A percentile compares a stretch with the other conserved stretches of the same genome.
phyloP scores from a whole-genome alignment of 2,888 invertebrate genomes.

The Pharmacophagus antenor region DNA sequence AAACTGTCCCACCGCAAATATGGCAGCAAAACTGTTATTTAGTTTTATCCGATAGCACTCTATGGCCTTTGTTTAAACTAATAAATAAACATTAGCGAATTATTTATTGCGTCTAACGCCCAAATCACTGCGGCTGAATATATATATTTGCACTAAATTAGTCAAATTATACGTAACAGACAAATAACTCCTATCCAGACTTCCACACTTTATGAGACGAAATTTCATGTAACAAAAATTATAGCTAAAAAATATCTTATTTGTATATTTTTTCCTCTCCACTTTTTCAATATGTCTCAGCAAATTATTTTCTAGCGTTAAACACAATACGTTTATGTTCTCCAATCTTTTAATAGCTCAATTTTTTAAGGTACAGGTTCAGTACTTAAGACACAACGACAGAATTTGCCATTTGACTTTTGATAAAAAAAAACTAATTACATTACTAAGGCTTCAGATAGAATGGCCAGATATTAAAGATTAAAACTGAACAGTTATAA shows the following conservation, averaged over 20 bases:
- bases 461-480: no score
- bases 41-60: conserved; percentile 23
- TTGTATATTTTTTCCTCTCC: not conserved
- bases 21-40: conserved; percentile 10
- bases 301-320: no score
- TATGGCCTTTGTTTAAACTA: conserved; percentile 27
- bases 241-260: not conserved
- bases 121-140: conserved; percentile 8
- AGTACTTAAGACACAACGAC: no score
- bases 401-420: no score
- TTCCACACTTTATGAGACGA: no score
- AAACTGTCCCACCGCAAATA: conserved; percentile 23
- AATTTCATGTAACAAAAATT: not conserved
- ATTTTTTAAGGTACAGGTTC: no score
- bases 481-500: no score
- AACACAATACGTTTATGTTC: no score
- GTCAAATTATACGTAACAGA: conserved; percentile 15
- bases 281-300: no score
- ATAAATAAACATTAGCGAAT: conserved; percentile 28
- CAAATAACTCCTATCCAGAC: conserved; percentile 14
- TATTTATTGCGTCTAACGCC: conserved; percentile 24
- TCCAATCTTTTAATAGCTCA: no score
- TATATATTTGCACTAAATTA: conserved; percentile 21
- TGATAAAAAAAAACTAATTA: no score
- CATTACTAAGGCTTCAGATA: no score